Evolutionary conservation across 2,888 invertebrate species (phyloP).

Genomic region (Calephelis perditalis): DNA sequence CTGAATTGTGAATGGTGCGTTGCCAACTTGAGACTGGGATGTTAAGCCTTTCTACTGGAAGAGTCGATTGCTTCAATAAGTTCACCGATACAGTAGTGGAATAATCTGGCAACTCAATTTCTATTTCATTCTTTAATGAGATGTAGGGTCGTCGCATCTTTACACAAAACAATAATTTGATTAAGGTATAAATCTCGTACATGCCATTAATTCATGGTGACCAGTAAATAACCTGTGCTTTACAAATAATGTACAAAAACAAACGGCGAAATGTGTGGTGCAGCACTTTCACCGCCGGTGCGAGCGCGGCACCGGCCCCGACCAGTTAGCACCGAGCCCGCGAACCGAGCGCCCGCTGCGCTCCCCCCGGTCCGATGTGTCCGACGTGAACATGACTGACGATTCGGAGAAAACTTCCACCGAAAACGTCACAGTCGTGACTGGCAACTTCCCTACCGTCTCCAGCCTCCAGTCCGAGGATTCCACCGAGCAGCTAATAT

Average conservation of each 20-base stretch:
- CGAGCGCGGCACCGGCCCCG: constrained; percentile 22
- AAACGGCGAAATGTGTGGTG: constrained; percentile 31
- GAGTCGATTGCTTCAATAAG: too few species aligned
- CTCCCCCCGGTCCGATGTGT: constrained; percentile 30
- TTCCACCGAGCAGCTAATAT: constrained; percentile 78
- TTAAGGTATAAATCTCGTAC: too few species aligned
- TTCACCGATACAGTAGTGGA: too few species aligned
- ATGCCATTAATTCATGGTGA: neutral
- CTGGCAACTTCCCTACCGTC: constrained; percentile 52
- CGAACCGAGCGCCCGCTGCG: constrained; percentile 33
- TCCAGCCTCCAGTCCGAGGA: constrained; percentile 72
- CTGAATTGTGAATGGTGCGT: too few species aligned
- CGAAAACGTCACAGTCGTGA: constrained; percentile 40
- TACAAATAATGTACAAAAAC: constrained; percentile 31
- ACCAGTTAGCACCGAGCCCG: constrained; percentile 26
- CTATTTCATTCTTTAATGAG: too few species aligned
- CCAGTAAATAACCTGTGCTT: constrained; percentile 17
- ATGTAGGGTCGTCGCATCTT: too few species aligned
- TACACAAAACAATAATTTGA: too few species aligned
- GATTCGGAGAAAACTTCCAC: constrained; percentile 37
- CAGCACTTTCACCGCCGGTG: constrained; percentile 38
- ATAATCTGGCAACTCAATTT: too few species aligned
- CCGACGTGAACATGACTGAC: constrained; percentile 37
- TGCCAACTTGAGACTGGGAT: too few species aligned
- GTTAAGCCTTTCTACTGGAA: too few species aligned